These are phyloP conservation scores for Parapristionchus giblindavisi DNA, from an alignment of 2,888 invertebrate genomes.

Conservation along the genomic window DNA sequence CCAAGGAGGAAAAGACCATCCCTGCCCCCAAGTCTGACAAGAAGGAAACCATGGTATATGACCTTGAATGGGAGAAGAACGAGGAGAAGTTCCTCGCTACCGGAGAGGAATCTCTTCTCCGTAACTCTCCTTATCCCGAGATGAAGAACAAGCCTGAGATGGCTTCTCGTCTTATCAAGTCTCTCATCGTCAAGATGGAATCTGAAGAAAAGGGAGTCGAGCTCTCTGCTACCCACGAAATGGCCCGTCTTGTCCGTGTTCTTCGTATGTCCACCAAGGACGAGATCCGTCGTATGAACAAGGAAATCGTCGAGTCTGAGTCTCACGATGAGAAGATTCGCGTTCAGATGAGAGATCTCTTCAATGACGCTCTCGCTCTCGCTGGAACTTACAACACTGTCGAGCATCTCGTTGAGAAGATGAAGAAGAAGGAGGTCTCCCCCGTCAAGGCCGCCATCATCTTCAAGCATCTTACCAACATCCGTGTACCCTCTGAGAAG, in stretches of 20 bases:
- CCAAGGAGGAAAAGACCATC: not conserved
- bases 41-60: constrained; percentile 56
- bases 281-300: constrained; percentile 47
- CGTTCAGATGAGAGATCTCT: constrained; percentile 52
- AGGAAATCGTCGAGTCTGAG: constrained; percentile 29
- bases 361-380: constrained; percentile 56
- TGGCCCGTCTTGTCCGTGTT: constrained; percentile 56
- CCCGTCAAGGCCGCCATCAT: constrained; percentile 11
- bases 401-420: constrained; percentile 48
- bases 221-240: constrained; percentile 39
- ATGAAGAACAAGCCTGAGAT: constrained; percentile 49
- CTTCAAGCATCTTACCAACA: constrained; percentile 42
- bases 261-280: constrained; percentile 49
- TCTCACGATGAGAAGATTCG: constrained; percentile 40
- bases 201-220: constrained; percentile 29
- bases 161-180: constrained; percentile 19
- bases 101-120: constrained; percentile 53
- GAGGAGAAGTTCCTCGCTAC: constrained; percentile 59
- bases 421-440: constrained; percentile 40
- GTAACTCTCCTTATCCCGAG: constrained; percentile 39
- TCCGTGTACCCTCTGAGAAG: constrained; percentile 42
- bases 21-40: not conserved
- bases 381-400: constrained; percentile 59
- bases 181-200: constrained; percentile 3
- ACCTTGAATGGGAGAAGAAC: constrained; percentile 46